These are phyloP conservation scores for Vanessa cardui DNA, from an alignment of 2,888 invertebrate genomes.

Conservation along the genomic window DNA sequence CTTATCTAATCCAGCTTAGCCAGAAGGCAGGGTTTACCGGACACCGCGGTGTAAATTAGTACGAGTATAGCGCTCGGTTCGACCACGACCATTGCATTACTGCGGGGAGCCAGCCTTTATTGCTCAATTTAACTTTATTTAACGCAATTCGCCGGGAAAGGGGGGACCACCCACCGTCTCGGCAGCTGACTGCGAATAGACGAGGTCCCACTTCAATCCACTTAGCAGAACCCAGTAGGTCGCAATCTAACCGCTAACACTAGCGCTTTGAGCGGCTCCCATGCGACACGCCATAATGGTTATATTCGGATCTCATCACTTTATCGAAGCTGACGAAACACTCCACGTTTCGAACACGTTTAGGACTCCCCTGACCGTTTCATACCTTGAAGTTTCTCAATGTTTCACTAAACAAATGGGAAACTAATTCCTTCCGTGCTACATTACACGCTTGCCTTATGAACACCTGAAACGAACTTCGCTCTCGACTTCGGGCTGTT, in stretches of 20 bases:
- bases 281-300: constrained; percentile 50
- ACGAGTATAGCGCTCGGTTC: constrained; percentile 52
- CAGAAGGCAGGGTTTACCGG: constrained; percentile 19
- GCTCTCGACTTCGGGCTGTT: constrained; percentile 52
- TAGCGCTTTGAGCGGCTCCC: constrained; percentile 56
- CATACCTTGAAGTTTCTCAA: background rate
- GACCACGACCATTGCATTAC: constrained; percentile 71
- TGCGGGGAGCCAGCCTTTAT: constrained; percentile 78
- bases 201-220: constrained; percentile 81
- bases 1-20: constrained; percentile 4
- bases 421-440: constrained; percentile 39
- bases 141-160: constrained; percentile 61
- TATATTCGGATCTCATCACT: constrained; percentile 41
- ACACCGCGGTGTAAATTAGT: constrained; percentile 60
- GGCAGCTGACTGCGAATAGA: constrained; percentile 76
- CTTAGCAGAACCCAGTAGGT: constrained; percentile 71
- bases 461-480: constrained; percentile 57
- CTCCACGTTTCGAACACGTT: constrained; percentile 13
- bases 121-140: constrained; percentile 84
- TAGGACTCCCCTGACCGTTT: constrained; percentile 46
- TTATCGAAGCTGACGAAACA: constrained; percentile 38
- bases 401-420: background rate
- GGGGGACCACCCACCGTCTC: constrained; percentile 50
- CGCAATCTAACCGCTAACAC: constrained; percentile 59
- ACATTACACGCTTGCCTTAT: constrained; percentile 44